phyloP scores from a whole-genome alignment of 2,113 vertebrate genomes.

The Microtus oregoni region DNA sequence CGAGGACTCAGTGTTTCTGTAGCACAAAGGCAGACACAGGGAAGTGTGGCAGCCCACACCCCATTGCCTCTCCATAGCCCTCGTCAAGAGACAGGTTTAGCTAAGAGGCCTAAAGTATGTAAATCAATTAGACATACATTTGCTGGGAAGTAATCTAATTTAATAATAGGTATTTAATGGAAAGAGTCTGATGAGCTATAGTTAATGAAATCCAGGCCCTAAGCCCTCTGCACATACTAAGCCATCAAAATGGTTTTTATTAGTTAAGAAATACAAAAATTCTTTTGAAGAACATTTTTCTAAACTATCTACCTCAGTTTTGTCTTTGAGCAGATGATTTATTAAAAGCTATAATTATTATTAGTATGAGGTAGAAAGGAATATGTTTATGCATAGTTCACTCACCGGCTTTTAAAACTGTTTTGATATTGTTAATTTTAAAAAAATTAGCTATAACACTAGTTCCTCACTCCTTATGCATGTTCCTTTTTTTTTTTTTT shows the following conservation, averaged over 20 bases:
- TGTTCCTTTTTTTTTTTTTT: too few relatives aligned
- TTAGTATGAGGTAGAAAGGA: neutral
- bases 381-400: neutral
- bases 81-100: neutral
- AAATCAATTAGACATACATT: slow-evolving; percentile 49
- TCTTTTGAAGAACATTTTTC: neutral
- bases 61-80: neutral
- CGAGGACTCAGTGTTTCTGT: slow-evolving; percentile 58
- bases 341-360: neutral
- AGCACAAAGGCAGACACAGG: slow-evolving; percentile 40
- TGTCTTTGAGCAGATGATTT: neutral
- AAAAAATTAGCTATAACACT: neutral
- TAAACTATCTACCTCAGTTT: neutral
- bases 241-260: neutral
- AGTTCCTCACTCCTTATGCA: neutral
- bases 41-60: neutral
- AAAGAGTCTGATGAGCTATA: slow-evolving; percentile 48
- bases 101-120: neutral
- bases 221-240: neutral
- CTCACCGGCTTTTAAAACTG: neutral
- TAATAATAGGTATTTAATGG: neutral
- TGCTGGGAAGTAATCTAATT: slow-evolving; percentile 59
- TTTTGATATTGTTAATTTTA: slow-evolving; percentile 3
- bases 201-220: slow-evolving; percentile 25
- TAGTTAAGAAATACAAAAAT: slow-evolving; percentile 50